Conservation (phyloP, 2,888 invertebrate genomes). For the Aspidapion aeneum region DNA sequence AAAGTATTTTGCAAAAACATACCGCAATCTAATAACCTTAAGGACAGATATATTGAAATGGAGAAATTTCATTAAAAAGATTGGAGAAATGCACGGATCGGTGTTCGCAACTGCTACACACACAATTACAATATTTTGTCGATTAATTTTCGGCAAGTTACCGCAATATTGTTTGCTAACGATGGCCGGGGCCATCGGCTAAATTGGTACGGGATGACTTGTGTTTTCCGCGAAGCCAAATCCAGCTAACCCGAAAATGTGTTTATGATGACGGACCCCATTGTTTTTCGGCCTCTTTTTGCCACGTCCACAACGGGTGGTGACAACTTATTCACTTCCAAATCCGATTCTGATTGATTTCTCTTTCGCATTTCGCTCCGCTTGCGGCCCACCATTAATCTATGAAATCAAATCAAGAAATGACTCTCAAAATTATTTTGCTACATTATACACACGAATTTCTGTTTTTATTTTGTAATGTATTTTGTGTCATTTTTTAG, state of each 20-base stretch:
- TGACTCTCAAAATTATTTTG: too few relatives aligned
- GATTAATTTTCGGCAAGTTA: slow-evolving; percentile 49
- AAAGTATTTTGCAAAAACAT: too few relatives aligned
- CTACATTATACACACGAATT: too few relatives aligned
- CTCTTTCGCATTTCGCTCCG: slow-evolving; percentile 9
- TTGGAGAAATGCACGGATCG: neutral
- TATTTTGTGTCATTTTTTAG: too few relatives aligned
- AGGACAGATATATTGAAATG: too few relatives aligned
- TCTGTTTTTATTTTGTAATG: too few relatives aligned
- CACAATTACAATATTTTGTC: slow-evolving; percentile 49
- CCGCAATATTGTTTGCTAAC: slow-evolving; percentile 48
- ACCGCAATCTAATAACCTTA: too few relatives aligned
- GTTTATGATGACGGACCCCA: slow-evolving; percentile 49
- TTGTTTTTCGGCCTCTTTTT: slow-evolving; percentile 39
- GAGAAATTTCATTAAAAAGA: too few relatives aligned
- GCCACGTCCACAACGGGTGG: slow-evolving; percentile 27
- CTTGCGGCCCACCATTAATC: too few relatives aligned
- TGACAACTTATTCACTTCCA: slow-evolving; percentile 31
- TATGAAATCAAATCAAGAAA: too few relatives aligned
- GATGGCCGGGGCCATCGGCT: slow-evolving; percentile 45
- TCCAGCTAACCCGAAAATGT: slow-evolving; percentile 42
- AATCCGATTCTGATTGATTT: slow-evolving; percentile 35
- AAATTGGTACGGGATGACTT: slow-evolving; percentile 50
- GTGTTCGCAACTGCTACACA: slow-evolving; percentile 40
- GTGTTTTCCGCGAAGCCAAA: slow-evolving; percentile 41